Percentiles rank a stretch among this genome's conserved stretches.
Conservation (phyloP, 2,888 invertebrate species). For the Xestoiulus laeticollis region DNA sequence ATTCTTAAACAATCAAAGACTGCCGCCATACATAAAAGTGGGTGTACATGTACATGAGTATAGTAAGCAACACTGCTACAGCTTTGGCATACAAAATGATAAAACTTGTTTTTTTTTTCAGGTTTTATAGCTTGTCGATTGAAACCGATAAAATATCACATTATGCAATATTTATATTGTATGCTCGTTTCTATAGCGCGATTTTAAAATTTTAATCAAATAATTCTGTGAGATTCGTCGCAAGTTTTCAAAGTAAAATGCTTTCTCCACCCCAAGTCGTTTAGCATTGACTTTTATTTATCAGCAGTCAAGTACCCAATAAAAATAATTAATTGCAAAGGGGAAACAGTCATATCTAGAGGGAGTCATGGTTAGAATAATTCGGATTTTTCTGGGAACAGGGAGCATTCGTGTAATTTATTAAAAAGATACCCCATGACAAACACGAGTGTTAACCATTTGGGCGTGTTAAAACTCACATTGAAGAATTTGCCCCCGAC, state of each 20-base stretch:
- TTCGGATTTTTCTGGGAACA: background rate
- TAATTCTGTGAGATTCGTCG: background rate
- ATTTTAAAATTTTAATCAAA: constrained; percentile 5
- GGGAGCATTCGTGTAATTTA: background rate
- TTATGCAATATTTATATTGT: background rate
- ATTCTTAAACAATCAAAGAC: background rate
- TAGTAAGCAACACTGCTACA: too few species aligned
- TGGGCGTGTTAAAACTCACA: background rate
- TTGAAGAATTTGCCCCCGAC: background rate
- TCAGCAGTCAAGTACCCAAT: background rate
- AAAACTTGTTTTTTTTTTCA: background rate
- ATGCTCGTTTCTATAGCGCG: background rate
- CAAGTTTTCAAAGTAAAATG: background rate
- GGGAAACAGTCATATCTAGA: background rate
- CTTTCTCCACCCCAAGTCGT: background rate
- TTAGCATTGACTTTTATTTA: constrained; percentile 11
- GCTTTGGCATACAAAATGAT: background rate
- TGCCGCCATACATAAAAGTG: background rate
- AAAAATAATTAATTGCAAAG: background rate
- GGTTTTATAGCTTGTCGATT: background rate
- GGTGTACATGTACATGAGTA: too few species aligned
- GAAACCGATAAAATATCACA: background rate
- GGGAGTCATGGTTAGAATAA: background rate
- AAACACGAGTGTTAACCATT: background rate
- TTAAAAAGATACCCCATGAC: background rate